These are phyloP conservation scores for Trinectes maculatus DNA, from an alignment of 2,113 vertebrate species.

Conservation along the genomic window DNA sequence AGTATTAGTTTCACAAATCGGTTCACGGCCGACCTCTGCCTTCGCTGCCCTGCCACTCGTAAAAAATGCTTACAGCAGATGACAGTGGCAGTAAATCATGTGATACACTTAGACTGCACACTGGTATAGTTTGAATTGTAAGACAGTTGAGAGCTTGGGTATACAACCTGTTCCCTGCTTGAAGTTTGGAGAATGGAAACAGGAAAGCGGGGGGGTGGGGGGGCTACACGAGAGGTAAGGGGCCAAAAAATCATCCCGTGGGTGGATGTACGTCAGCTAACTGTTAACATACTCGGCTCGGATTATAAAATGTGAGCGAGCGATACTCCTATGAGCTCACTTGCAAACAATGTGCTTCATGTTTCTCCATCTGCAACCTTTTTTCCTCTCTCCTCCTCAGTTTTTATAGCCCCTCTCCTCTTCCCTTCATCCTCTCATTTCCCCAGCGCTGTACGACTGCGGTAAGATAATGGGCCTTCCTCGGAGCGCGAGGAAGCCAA, in stretches of 20 bases:
- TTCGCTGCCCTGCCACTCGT: slow-evolving; percentile 3
- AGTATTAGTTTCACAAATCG: slow-evolving; percentile 3
- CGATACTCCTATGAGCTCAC: slow-evolving; percentile 84
- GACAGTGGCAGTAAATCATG: slow-evolving; percentile 12
- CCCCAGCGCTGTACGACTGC: slow-evolving; percentile 58
- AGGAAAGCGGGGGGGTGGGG: slow-evolving; percentile 16
- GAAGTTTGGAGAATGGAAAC: slow-evolving; percentile 41
- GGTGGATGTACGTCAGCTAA: slow-evolving; percentile 77
- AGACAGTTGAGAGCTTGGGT: not conserved
- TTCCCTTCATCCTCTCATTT: slow-evolving; percentile 64
- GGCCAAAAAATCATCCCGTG: slow-evolving; percentile 47
- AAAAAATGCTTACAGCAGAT: slow-evolving; percentile 26
- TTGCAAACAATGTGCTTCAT: slow-evolving; percentile 82
- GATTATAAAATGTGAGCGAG: slow-evolving; percentile 80
- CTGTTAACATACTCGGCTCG: slow-evolving; percentile 75
- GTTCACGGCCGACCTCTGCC: slow-evolving; percentile 1
- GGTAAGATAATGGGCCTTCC: slow-evolving; percentile 68
- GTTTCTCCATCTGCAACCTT: slow-evolving; percentile 83
- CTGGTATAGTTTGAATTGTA: not conserved
- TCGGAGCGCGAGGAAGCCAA: slow-evolving; percentile 56
- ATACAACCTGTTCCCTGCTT: slow-evolving; percentile 28
- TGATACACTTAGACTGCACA: not conserved
- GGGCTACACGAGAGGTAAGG: slow-evolving; percentile 39
- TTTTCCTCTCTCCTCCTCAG: slow-evolving; percentile 55
- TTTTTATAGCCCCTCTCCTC: slow-evolving; percentile 65